Base-by-base conservation (phyloP, 1,140 invertebrate species). In the Magallana ariakensis region DNA sequence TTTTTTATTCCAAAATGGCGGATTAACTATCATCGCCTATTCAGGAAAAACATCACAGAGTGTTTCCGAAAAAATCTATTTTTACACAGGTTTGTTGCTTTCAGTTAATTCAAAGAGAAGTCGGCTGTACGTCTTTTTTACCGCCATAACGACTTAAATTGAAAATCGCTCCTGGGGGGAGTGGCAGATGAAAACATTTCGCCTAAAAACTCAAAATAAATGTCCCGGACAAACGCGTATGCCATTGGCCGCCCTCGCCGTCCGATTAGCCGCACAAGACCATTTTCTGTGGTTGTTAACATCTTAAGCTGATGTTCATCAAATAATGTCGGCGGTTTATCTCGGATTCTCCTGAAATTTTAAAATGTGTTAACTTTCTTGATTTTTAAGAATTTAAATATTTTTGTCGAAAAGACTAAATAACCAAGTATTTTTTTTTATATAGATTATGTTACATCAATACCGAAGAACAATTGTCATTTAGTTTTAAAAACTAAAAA, bases 1-100 rank as follows among this genome's bases (percentile, higher is more conserved):
- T 75, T 75, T 75, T 70, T 66, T 66, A 26, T 26, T 75, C 33
- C 66, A 75, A 75, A 75, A 75, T 75, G 66, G 66, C 66, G 66
- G 66, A 75, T 75, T 75, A 75, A 22, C 66, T 75, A 75, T 75
- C 33, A 13, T 75, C 66, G 66, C 66, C 33, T 22, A 75, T 9
- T 26, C 66, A 75, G 66, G 66, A 75, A 75, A 75, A 75, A 1
- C 5, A 62, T 33, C 66, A 19, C 15, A 13, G 66, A 26, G 6
- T 75, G 33, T 75, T 75, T 75, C 19, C 66, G 19, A 75, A 75
- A 75, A 26, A 75, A 75, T 75, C 66, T 26, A 75, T 75, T 75
- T 75, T 75, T 75, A 33, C 22, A 13, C 66, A 75, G 66, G 66
- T 75, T 75, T 75, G 66, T 75, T 75, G 19, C 66, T 75, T 75